Evolutionary conservation across 2,113 vertebrate species (phyloP).

Genomic region (Himantopus leucocephalus): DNA sequence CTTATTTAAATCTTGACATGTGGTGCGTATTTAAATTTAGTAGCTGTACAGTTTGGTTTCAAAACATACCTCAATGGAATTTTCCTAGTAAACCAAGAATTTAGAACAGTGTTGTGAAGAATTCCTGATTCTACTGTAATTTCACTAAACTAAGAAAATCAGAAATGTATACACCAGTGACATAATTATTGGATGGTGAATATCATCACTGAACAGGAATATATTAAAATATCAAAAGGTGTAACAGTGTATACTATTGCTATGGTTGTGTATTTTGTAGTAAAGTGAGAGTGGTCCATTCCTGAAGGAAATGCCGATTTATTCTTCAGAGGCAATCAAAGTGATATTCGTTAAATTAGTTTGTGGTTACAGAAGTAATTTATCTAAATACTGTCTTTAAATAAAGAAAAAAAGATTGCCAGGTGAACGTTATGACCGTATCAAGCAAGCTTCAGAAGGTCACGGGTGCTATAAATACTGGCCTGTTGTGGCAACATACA

Average conservation of each 20-base stretch:
- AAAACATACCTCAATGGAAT: not conserved
- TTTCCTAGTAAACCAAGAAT: not conserved
- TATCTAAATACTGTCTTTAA: not conserved
- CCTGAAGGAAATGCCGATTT: not conserved
- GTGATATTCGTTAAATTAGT: not conserved
- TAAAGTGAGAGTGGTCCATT: not conserved
- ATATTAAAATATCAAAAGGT: not conserved
- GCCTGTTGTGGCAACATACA: not conserved
- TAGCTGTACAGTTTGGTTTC: not conserved
- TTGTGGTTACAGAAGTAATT: not conserved
- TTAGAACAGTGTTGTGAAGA: not conserved
- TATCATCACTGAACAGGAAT: not conserved
- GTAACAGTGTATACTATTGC: not conserved
- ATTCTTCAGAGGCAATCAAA: not conserved
- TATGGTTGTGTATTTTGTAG: not conserved
- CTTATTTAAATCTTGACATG: not conserved
- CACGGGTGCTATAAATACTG: not conserved
- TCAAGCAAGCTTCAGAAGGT: not conserved
- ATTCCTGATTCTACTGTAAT: not conserved
- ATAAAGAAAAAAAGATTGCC: not conserved
- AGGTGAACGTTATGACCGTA: not conserved
- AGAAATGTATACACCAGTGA: not conserved
- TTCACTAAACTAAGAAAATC: not conserved
- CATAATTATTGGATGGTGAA: not conserved
- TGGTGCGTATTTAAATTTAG: conserved; percentile 12